Evolutionary conservation across 1,140 invertebrate genomes (phyloP).

Genomic region (Sesamia nonagrioides): DNA sequence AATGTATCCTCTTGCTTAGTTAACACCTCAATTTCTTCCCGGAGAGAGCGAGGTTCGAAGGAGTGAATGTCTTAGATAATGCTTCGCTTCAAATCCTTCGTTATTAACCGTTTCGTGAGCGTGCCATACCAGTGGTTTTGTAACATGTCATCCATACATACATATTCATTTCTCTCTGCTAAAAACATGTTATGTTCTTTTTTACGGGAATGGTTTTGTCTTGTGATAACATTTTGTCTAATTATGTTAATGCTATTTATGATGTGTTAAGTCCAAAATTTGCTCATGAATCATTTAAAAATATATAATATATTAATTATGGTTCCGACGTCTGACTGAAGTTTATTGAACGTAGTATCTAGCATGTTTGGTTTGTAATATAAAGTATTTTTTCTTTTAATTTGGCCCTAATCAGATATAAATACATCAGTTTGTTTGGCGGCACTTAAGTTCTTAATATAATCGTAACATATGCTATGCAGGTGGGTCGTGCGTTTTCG

Average conservation of each 20-base stretch:
- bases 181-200: conserved; percentile 8
- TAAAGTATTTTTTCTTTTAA: background rate
- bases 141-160: conserved; percentile 57
- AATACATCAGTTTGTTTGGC: background rate
- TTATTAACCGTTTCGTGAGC: conserved; percentile 77
- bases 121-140: conserved; percentile 75
- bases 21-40: conserved; percentile 27
- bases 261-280: no score
- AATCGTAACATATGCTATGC: conserved; percentile 12
- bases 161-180: conserved; percentile 8
- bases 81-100: conserved; percentile 68
- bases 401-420: background rate
- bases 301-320: background rate
- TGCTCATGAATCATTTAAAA: background rate
- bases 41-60: conserved; percentile 52
- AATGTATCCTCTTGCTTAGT: conserved; percentile 14
- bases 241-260: background rate
- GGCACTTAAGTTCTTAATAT: background rate
- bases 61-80: conserved; percentile 61
- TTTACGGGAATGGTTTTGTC: conserved; percentile 28
- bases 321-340: background rate
- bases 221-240: conserved; percentile 12
- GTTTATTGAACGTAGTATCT: background rate
- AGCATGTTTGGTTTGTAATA: conserved; percentile 1
- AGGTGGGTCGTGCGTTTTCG: conserved; percentile 96